These are phyloP conservation scores for Poeciliopsis occidentalis DNA, from an alignment of 2,113 vertebrate genomes.

Conservation along the genomic window DNA sequence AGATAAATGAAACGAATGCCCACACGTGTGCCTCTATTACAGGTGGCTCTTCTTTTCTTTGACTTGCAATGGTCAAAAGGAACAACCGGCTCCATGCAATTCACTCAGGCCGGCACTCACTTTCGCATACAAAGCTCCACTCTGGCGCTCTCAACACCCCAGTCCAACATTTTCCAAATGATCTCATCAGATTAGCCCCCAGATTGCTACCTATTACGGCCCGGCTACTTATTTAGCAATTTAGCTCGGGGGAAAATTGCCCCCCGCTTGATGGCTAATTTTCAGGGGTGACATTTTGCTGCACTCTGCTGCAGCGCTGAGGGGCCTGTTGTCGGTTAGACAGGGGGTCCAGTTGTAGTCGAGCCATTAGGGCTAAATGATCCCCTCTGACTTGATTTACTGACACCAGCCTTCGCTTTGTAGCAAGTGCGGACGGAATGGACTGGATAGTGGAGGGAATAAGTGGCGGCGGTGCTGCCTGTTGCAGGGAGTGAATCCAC, in stretches of 20 bases:
- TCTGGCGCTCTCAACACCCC: conserved; percentile 28
- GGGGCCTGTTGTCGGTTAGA: conserved; percentile 68
- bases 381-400: conserved; percentile 68
- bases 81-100: background rate
- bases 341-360: conserved; percentile 65
- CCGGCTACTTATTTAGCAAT: conserved; percentile 85
- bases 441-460: conserved; percentile 29
- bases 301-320: conserved; percentile 58
- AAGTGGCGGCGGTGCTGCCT: conserved; percentile 23
- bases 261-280: conserved; percentile 77
- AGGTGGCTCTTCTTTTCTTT: background rate
- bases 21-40: background rate
- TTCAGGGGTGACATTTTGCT: conserved; percentile 79
- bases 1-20: background rate
- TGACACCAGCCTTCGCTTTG: conserved; percentile 56
- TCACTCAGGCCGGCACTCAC: conserved; percentile 9
- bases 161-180: conserved; percentile 81
- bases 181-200: conserved; percentile 88
- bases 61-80: background rate
- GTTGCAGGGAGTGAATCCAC: conserved; percentile 9
- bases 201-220: conserved; percentile 85
- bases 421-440: conserved; percentile 41
- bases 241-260: conserved; percentile 78
- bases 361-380: conserved; percentile 77
- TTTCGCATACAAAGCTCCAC: conserved; percentile 21